These are phyloP conservation scores for Nomada ferruginata DNA, from an alignment of 2,888 invertebrate species.

Conservation along the genomic window DNA sequence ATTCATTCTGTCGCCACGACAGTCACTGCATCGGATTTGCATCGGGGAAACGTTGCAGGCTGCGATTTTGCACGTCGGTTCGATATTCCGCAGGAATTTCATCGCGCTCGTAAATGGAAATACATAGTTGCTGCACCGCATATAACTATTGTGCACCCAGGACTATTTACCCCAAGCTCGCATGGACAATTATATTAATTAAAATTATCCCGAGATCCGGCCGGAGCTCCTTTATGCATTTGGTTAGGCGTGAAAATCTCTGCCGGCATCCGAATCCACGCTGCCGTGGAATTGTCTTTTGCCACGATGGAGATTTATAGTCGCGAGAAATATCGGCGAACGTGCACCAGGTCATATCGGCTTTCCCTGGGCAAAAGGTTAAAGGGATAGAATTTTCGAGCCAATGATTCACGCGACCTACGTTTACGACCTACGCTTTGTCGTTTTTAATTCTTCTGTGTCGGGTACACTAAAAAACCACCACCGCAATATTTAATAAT, in stretches of 20 bases:
- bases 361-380: conserved; percentile 20
- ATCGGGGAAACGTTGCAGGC: conserved; percentile 4
- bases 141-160: conserved; percentile 1
- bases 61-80: background rate
- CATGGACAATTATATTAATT: conserved; percentile 56
- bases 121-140: conserved; percentile 17
- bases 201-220: conserved; percentile 47
- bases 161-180: background rate
- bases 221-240: conserved; percentile 7
- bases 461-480: too few relatives aligned
- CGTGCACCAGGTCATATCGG: conserved; percentile 9
- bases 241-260: conserved; percentile 36
- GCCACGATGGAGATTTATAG: conserved; percentile 10
- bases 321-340: conserved; percentile 8
- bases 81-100: conserved; percentile 31
- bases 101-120: conserved; percentile 45
- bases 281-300: conserved; percentile 11
- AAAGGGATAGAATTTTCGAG: conserved; percentile 18
- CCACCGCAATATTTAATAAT: background rate
- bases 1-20: conserved; percentile 11
- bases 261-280: background rate
- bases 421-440: conserved; percentile 1
- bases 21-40: background rate
- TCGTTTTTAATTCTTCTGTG: background rate
- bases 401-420: conserved; percentile 3